These are phyloP conservation scores for Apotomis betuletana DNA, from an alignment of 2,888 invertebrate genomes.

Conservation along the genomic window DNA sequence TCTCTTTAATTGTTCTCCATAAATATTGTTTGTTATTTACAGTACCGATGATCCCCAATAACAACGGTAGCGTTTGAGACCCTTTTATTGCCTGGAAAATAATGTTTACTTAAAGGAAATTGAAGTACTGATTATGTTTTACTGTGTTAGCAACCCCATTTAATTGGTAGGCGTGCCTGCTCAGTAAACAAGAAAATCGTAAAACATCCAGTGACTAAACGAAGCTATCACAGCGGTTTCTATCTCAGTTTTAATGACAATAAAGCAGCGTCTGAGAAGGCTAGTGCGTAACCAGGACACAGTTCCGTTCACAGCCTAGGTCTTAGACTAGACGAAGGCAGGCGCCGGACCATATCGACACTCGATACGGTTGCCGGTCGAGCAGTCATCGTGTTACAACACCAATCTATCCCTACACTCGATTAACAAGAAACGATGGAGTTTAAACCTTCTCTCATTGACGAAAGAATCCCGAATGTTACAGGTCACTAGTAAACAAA, in stretches of 20 bases:
- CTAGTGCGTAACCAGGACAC: conserved; percentile 60
- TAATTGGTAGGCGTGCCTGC: conserved; percentile 34
- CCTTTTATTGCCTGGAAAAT: not conserved
- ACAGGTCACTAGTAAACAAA: conserved; percentile 33
- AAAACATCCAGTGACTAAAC: conserved; percentile 22
- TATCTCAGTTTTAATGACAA: conserved; percentile 22
- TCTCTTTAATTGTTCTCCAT: not conserved
- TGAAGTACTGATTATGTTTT: conserved; percentile 16
- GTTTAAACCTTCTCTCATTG: conserved; percentile 42
- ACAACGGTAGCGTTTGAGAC: not conserved
- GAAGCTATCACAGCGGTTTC: conserved; percentile 30
- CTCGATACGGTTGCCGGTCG: conserved; percentile 68
- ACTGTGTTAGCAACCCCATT: conserved; percentile 10
- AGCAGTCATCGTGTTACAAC: conserved; percentile 65
- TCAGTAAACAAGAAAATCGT: conserved; percentile 33
- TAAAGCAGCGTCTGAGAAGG: conserved; percentile 38
- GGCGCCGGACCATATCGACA: conserved; percentile 68
- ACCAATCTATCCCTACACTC: conserved; percentile 46
- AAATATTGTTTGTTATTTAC: not conserved
- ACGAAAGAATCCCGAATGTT: conserved; percentile 40
- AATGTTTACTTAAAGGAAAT: not conserved
- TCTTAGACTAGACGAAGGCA: conserved; percentile 44
- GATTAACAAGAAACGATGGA: conserved; percentile 37
- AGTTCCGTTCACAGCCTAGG: conserved; percentile 61
- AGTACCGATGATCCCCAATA: not conserved